phyloP scores from a whole-genome alignment of 2,113 vertebrate species.

The Heterocephalus glaber region DNA sequence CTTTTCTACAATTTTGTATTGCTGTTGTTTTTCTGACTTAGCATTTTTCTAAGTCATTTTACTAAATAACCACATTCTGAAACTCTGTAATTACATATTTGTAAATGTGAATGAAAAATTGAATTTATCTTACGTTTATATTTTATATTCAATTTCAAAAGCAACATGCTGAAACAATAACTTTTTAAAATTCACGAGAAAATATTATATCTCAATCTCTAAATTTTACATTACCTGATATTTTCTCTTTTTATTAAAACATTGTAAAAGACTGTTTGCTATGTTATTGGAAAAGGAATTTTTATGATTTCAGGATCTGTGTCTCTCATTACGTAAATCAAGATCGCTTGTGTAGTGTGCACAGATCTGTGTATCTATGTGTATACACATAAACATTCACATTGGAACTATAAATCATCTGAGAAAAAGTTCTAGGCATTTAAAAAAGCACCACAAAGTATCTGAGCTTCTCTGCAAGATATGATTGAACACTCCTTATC shows the following conservation, averaged over 20 bases:
- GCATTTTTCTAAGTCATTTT: neutral
- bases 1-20: neutral
- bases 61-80: neutral
- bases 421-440: constrained; percentile 33
- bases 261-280: neutral
- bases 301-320: neutral
- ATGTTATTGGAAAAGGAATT: neutral
- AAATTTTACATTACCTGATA: neutral
- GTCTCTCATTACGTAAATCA: constrained; percentile 38
- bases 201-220: neutral
- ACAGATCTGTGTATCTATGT: neutral
- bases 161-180: neutral
- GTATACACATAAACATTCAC: neutral
- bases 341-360: neutral
- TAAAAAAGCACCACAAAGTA: constrained; percentile 58
- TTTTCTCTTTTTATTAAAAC: constrained; percentile 57
- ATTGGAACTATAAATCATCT: neutral
- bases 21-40: neutral
- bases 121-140: neutral
- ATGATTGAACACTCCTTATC: constrained; percentile 74
- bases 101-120: constrained; percentile 52
- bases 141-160: neutral
- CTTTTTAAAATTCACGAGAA: constrained; percentile 13
- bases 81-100: constrained; percentile 34
- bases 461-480: constrained; percentile 66